Evolutionary conservation across 2,113 vertebrate genomes (phyloP), one percentile per base, ranked within the genome.

Genomic region (Protomyctophum bolini): DNA sequence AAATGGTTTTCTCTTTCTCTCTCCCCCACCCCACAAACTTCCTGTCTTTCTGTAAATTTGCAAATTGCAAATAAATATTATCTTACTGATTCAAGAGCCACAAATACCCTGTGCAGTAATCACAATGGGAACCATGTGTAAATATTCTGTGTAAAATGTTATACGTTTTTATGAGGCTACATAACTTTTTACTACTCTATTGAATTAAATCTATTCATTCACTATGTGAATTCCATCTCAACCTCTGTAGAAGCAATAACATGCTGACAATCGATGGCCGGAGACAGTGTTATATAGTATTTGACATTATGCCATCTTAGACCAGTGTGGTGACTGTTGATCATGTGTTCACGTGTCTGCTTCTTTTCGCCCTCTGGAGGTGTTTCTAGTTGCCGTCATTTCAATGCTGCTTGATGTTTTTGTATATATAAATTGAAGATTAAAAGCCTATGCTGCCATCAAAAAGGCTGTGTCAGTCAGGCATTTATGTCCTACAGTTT

Each of bases 231-330:
- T 84, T 80, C 58, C 85, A 86, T 86, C 75, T 82, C 79, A 83
- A 73, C 54, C 77, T 80, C 77, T 88, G 85, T 82, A 85, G 86
- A 89, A 93, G 92, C 92, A 94, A 93, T 93, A 93, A 92, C 89
- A 90, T 87, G 70, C 85, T 90, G 92, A 93, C 91, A 93, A 93
- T 93, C 92, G 80, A 86, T 80, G 70, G 77, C 78, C 81, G 70
- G 63, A 41, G 33, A 73, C 75, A 78, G 65, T 63, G 21, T 83
- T 78, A 82, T 83, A 79, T 74, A 70, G 74, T 80, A 66, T 56
- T 68, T 73, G 73, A 83, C 72, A 66, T 84, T 41, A 76, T 14
- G 45, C 63, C 80, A 75, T 82, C 67, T 73, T 70, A 80, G 63
- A 85, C 69, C 73, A 64, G 73, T 81, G 77, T 82, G 74, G 79